Evolutionary conservation across 2,888 invertebrate species (phyloP), one percentile per base, ranked within the genome.

Genomic region (Apodemia duryi): DNA sequence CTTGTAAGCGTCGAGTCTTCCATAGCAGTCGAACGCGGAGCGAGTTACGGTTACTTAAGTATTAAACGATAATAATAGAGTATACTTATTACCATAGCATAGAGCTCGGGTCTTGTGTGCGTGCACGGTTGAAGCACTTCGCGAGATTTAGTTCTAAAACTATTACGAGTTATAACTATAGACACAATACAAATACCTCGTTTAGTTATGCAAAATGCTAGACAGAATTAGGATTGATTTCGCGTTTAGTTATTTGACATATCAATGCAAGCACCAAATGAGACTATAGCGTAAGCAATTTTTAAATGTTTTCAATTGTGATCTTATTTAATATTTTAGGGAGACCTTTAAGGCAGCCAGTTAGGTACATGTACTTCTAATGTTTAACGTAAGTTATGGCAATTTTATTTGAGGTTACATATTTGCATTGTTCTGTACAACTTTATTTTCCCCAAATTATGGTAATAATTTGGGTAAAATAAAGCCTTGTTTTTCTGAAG

Each of bases 231-330:
- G 84, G 77, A 71, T 87, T 89, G 80, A 81, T 86, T 89, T 91
- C 84, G 86, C 84, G 77, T 90, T 90, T 86, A 85, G 83, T 91
- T 91, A 81, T 84, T 80, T 83, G 77, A 91, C 91, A 91, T 91
- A 91, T 91, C 91, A 91, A 89, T 83, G 88, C 89, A 88, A 81
- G 88, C 90, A 91, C 91, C 91, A 91, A 91, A 86, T 84, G 81
- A 88, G 81, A 88, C 85, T 88, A 43, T 43, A 91, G 88, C 71
- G 77, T 91, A 91, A 91, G 90, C 81, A 73, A 78, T 83, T 86
- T 83, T 83, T 79, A 78, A 81, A 82, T 77, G 78, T 83, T 82
- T 77, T 83, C 77, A 69, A 84, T 81, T 82, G 83, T 84, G 82
- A 81, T 79, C 77, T 84, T 84, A 77, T 78, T 77, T 75, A 66